Conservation (phyloP, 2,797 vertebrate genomes). For the Rachycentron canadum region DNA sequence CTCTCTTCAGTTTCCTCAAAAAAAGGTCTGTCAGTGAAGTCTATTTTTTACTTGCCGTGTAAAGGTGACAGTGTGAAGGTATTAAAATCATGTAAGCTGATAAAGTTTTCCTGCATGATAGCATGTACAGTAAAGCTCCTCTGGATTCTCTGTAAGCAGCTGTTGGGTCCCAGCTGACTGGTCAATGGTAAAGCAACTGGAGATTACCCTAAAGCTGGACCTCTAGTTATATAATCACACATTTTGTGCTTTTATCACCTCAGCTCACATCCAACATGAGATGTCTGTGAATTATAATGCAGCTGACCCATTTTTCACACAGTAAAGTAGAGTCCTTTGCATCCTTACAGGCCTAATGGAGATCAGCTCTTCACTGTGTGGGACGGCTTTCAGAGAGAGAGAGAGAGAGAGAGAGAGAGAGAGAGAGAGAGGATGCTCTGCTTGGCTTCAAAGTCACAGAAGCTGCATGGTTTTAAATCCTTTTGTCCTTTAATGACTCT, state of each 20-base stretch:
- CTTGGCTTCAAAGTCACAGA: slow-evolving; percentile 37
- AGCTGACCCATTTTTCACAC: slow-evolving; percentile 48
- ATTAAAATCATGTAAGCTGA: background rate
- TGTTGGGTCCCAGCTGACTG: slow-evolving; percentile 47
- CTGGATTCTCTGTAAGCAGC: slow-evolving; percentile 17
- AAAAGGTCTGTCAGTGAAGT: background rate
- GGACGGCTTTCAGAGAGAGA: slow-evolving; percentile 10
- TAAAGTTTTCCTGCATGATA: background rate
- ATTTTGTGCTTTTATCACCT: slow-evolving; percentile 39
- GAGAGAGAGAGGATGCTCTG: slow-evolving; percentile 9
- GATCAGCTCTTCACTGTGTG: slow-evolving; percentile 30
- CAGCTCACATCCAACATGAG: slow-evolving; percentile 19
- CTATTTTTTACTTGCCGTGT: slow-evolving; percentile 3
- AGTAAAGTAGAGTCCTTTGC: slow-evolving; percentile 18
- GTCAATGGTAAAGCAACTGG: slow-evolving; percentile 22
- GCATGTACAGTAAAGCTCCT: background rate
- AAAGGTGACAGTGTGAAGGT: slow-evolving; percentile 9
- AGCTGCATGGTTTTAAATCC: slow-evolving; percentile 47
- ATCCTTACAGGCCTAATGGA: slow-evolving; percentile 36
- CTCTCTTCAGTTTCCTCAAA: background rate
- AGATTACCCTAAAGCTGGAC: slow-evolving; percentile 44
- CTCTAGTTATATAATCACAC: slow-evolving; percentile 55
- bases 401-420: too few relatives aligned
- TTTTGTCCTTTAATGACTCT: slow-evolving; percentile 62
- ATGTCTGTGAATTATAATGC: slow-evolving; percentile 34